phyloP scores from a whole-genome alignment of 2,113 vertebrate species.

The Struthidea cinerea region DNA sequence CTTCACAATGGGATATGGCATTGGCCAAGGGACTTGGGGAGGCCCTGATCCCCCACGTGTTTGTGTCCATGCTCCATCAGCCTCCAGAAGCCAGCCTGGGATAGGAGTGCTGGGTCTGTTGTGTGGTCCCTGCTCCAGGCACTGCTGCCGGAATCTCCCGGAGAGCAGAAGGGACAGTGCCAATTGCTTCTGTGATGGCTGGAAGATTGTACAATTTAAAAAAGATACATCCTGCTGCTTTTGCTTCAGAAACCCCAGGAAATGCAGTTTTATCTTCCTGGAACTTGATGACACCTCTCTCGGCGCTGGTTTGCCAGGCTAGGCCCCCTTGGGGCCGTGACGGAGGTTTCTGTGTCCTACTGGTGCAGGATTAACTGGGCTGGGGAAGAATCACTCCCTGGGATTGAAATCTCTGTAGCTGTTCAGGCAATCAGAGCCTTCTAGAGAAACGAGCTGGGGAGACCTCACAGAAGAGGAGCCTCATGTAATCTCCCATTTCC shows the following conservation, averaged over 20 bases:
- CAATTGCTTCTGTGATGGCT: neutral
- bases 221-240: neutral
- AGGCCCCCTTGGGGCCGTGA: neutral
- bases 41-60: rapidly evolving
- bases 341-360: neutral
- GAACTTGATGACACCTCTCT: neutral
- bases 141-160: rapidly evolving
- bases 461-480: neutral
- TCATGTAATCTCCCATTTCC: rapidly evolving
- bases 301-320: neutral
- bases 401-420: neutral
- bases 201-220: neutral
- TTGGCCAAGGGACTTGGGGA: rapidly evolving
- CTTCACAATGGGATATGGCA: rapidly evolving
- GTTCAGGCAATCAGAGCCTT: neutral
- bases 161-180: neutral
- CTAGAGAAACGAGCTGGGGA: neutral
- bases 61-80: neutral
- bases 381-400: neutral
- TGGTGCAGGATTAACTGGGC: neutral
- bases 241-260: neutral
- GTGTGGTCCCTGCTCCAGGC: neutral
- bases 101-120: rapidly evolving
- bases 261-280: neutral
- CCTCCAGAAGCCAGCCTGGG: neutral